phyloP scores from a whole-genome alignment of 2,113 vertebrate genomes.

The Manacus vitellinus region DNA sequence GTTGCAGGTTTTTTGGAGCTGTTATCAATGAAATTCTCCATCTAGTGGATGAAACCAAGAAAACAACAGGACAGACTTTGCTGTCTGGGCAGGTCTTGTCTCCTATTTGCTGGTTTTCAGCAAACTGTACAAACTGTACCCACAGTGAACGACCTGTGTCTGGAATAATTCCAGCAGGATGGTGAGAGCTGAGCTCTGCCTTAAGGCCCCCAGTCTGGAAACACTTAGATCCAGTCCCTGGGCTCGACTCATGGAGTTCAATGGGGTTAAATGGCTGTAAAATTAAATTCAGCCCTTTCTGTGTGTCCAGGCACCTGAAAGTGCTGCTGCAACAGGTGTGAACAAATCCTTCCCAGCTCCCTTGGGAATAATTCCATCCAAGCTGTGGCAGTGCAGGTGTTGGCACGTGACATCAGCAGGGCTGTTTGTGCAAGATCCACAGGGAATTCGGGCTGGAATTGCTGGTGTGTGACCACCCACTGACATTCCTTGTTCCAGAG shows the following conservation, averaged over 20 bases:
- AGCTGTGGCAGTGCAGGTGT: accelerated
- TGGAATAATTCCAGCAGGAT: background rate
- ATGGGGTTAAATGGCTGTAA: background rate
- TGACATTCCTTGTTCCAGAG: background rate
- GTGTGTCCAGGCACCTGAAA: background rate
- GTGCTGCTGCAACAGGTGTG: background rate
- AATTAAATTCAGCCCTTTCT: background rate
- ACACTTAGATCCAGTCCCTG: accelerated
- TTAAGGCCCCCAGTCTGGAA: background rate
- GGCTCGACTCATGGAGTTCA: background rate
- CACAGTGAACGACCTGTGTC: background rate
- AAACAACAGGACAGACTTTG: background rate
- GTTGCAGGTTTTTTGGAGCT: background rate
- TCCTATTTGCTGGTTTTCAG: background rate
- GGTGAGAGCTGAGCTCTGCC: background rate
- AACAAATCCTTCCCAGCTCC: background rate
- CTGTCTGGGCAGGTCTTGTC: background rate
- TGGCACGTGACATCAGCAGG: background rate
- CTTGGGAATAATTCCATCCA: background rate
- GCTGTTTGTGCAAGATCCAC: accelerated
- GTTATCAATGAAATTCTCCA: background rate
- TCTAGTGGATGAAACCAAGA: background rate
- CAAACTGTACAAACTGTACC: background rate
- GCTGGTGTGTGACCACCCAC: background rate
- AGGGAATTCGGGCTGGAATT: background rate